These are phyloP conservation scores for Arge pagana DNA, from an alignment of 2,888 invertebrate genomes.

Conservation along the genomic window DNA sequence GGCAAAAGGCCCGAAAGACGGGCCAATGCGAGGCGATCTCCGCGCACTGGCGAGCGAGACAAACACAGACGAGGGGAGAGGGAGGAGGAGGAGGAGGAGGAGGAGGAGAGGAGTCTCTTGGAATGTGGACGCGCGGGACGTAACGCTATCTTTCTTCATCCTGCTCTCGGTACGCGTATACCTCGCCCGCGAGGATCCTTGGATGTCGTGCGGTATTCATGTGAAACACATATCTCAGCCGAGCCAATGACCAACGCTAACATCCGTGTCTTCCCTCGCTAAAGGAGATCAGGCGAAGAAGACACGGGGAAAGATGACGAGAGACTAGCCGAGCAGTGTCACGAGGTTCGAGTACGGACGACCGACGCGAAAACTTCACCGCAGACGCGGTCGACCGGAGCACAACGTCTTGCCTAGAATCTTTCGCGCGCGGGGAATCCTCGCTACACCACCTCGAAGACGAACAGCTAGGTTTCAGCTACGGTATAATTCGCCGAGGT, in stretches of 20 bases:
- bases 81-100: not conserved
- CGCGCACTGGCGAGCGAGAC: not conserved
- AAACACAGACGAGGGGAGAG: slow-evolving; percentile 1
- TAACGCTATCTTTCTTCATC: slow-evolving; percentile 5
- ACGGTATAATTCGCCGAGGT: not conserved
- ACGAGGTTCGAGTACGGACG: no score
- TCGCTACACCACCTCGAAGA: not conserved
- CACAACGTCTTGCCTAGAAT: no score
- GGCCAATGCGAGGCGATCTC: not conserved
- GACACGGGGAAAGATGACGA: not conserved
- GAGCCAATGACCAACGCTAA: slow-evolving; percentile 17
- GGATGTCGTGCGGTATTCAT: slow-evolving; percentile 51
- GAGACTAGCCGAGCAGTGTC: no score
- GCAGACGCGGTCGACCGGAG: no score
- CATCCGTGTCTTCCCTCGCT: not conserved
- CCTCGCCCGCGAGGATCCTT: not conserved
- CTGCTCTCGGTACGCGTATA: slow-evolving; percentile 27
- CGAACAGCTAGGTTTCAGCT: no score
- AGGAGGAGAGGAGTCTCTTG: slow-evolving; percentile 2
- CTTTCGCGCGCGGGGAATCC: slow-evolving; percentile 18
- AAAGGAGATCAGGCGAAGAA: not conserved
- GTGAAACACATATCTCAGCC: slow-evolving; percentile 48
- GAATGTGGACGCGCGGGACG: slow-evolving; percentile 19
- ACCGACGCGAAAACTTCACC: no score
- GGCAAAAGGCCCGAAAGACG: slow-evolving; percentile 13